phyloP scores from a whole-genome alignment of 2,113 vertebrate species.

The Corythoichthys intestinalis region DNA sequence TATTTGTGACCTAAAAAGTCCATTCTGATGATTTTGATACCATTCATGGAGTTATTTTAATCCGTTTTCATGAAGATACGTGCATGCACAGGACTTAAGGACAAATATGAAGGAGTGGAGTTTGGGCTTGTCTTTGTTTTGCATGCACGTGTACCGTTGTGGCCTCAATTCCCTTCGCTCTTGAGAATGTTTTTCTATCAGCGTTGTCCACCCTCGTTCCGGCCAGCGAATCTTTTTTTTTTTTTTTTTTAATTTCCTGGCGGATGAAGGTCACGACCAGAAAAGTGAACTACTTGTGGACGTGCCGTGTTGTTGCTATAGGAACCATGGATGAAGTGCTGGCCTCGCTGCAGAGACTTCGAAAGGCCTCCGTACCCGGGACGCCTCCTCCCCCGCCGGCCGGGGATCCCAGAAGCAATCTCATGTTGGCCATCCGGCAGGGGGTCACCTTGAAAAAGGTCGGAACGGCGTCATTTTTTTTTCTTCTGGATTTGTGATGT shows the following conservation, averaged over 20 bases:
- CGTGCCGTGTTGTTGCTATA: constrained; percentile 35
- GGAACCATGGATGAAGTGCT: constrained; percentile 93
- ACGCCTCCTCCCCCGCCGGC: constrained; percentile 4
- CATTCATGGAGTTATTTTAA: too few relatives aligned
- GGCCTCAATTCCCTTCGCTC: background rate
- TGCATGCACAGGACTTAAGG: too few relatives aligned
- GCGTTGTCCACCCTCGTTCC: constrained; percentile 20
- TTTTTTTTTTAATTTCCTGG: constrained; percentile 2
- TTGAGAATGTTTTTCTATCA: constrained; percentile 29
- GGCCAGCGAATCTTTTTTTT: background rate
- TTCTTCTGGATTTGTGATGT: too few relatives aligned
- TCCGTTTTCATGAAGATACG: too few relatives aligned
- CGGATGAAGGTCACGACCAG: constrained; percentile 8
- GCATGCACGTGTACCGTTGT: too few relatives aligned
- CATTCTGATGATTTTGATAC: too few relatives aligned
- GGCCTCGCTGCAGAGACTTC: constrained; percentile 83
- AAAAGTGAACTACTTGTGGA: constrained; percentile 10
- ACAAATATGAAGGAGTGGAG: too few relatives aligned
- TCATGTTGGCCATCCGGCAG: constrained; percentile 84
- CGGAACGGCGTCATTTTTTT: background rate
- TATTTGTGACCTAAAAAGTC: too few relatives aligned
- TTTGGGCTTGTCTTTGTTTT: too few relatives aligned
- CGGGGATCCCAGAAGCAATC: constrained; percentile 66
- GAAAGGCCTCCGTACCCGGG: constrained; percentile 33
- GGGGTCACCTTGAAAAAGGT: constrained; percentile 90